These are phyloP conservation scores for Cyrtodaria siliqua DNA, from an alignment of 2,888 invertebrate species.

Conservation along the genomic window DNA sequence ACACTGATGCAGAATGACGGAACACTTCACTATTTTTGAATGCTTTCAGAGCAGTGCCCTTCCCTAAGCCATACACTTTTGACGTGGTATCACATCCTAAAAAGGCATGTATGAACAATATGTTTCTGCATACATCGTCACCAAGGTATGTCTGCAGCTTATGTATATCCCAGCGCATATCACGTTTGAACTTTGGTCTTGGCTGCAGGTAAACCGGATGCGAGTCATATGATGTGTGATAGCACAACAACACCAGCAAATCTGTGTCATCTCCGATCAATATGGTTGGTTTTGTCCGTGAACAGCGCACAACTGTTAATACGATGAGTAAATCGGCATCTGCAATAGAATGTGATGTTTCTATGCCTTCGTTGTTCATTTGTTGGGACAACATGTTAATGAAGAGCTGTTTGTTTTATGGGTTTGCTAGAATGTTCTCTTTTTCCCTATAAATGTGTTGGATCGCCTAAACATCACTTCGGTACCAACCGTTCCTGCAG, in stretches of 20 bases:
- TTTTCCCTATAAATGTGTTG: slow-evolving; percentile 59
- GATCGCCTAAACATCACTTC: slow-evolving; percentile 52
- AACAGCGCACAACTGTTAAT: slow-evolving; percentile 50
- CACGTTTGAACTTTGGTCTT: slow-evolving; percentile 48
- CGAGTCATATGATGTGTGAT: slow-evolving; percentile 41
- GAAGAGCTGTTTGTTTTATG: slow-evolving; percentile 69
- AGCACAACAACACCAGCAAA: slow-evolving; percentile 67
- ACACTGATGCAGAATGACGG: neutral
- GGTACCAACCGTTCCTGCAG: slow-evolving; percentile 38
- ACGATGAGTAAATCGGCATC: slow-evolving; percentile 74
- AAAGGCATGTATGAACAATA: slow-evolving; percentile 66
- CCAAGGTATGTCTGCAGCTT: slow-evolving; percentile 15
- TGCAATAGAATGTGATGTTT: slow-evolving; percentile 52
- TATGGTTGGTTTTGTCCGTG: slow-evolving; percentile 20
- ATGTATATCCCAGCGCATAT: slow-evolving; percentile 51
- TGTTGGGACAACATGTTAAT: slow-evolving; percentile 48
- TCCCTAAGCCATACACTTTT: slow-evolving; percentile 57
- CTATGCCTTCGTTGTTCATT: slow-evolving; percentile 28
- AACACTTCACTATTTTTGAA: neutral
- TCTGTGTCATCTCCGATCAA: slow-evolving; percentile 77
- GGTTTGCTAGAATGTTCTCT: slow-evolving; percentile 65
- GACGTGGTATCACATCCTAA: slow-evolving; percentile 65
- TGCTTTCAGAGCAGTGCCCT: slow-evolving; percentile 51
- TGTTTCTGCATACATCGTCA: slow-evolving; percentile 12
- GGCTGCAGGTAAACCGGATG: slow-evolving; percentile 40